These are phyloP conservation scores for Etia nguti DNA, from an alignment of 2,113 vertebrate species.

Conservation along the genomic window DNA sequence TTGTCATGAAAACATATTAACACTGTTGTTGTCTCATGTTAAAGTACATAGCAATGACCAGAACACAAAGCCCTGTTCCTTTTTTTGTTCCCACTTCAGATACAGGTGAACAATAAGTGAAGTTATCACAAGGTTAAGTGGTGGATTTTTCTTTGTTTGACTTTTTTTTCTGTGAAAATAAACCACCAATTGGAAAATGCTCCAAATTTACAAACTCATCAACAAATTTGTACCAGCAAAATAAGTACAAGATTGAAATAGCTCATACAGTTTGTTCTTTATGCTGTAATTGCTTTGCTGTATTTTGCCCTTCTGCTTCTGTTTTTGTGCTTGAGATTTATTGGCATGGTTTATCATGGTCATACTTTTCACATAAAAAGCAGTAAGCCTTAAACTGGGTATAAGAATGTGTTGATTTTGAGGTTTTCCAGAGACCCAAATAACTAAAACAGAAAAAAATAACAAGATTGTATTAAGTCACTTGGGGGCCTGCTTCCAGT, in stretches of 20 bases:
- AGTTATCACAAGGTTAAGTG: not conserved
- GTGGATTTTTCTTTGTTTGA: accelerated
- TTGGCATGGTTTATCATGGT: not conserved
- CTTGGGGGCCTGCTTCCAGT: not conserved
- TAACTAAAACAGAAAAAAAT: not conserved
- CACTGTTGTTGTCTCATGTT: not conserved
- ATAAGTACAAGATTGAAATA: not conserved
- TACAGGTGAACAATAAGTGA: not conserved
- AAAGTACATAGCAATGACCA: not conserved
- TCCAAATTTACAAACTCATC: not conserved
- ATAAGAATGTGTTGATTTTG: not conserved
- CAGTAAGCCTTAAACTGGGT: not conserved
- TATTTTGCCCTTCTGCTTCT: not conserved
- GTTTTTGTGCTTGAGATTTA: constrained; percentile 24
- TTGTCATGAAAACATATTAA: not conserved
- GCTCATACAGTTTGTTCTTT: not conserved
- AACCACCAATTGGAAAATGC: not conserved
- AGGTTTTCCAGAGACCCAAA: not conserved
- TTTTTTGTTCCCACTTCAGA: not conserved
- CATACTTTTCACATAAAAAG: not conserved
- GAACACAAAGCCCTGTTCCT: not conserved
- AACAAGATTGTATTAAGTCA: not conserved
- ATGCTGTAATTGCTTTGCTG: not conserved
- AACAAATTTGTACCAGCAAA: not conserved
- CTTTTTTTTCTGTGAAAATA: not conserved